Evolutionary conservation across 2,888 invertebrate genomes (phyloP).

Genomic region (Dermolepida albohirtum): DNA sequence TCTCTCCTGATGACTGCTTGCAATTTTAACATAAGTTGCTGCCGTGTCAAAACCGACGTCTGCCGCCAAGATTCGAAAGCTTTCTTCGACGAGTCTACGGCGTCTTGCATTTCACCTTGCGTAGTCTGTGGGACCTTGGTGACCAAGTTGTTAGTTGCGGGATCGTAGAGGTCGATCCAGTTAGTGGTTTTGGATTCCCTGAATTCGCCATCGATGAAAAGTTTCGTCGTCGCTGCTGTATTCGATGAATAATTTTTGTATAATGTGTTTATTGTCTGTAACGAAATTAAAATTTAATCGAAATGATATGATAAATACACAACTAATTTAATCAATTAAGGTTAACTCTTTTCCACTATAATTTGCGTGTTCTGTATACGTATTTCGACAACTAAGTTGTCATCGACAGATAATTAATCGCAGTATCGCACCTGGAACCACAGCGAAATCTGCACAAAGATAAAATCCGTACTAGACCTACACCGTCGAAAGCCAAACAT

Average conservation of each 20-base stretch:
- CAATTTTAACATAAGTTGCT: constrained; percentile 77
- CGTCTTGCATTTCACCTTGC: constrained; percentile 86
- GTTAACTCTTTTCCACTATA: too few species aligned
- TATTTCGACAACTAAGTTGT: too few species aligned
- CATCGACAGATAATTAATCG: too few species aligned
- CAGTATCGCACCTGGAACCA: too few species aligned
- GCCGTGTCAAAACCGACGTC: constrained; percentile 91
- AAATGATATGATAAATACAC: too few species aligned
- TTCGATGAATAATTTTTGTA: constrained; percentile 52
- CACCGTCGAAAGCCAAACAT: too few species aligned
- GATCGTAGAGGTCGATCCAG: constrained; percentile 96
- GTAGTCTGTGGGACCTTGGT: constrained; percentile 91
- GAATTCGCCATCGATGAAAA: constrained; percentile 95
- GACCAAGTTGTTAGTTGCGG: constrained; percentile 89
- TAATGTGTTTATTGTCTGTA: constrained; percentile 7
- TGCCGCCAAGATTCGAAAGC: constrained; percentile 86
- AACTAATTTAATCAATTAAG: too few species aligned
- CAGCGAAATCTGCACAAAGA: too few species aligned
- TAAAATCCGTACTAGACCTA: too few species aligned
- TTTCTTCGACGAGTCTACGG: constrained; percentile 86
- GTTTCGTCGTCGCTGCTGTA: constrained; percentile 81
- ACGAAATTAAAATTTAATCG: constrained; percentile 6
- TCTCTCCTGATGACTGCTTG: constrained; percentile 89
- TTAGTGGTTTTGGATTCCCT: constrained; percentile 92
- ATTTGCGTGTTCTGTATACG: too few species aligned